Evolutionary conservation across 2,888 invertebrate species (phyloP).

Genomic region (Phorcus lineatus): DNA sequence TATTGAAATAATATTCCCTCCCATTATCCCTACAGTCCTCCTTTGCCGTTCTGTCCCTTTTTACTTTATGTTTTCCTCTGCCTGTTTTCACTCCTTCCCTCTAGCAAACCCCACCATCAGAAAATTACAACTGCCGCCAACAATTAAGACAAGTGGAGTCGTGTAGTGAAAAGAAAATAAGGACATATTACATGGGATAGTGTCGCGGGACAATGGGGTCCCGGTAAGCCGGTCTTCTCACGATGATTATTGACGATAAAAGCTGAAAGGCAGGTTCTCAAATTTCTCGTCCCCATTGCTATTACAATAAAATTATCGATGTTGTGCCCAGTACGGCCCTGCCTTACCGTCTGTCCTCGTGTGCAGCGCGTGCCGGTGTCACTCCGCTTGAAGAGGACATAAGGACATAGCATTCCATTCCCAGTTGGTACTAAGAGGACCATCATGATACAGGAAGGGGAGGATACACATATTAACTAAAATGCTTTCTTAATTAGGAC

Average conservation of each 20-base stretch:
- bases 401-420: not conserved
- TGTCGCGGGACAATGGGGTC: not conserved
- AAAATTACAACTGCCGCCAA: not conserved
- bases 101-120: not conserved
- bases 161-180: slow-evolving; percentile 26
- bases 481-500: slow-evolving; percentile 27
- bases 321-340: not conserved
- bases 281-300: not conserved
- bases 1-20: too few species aligned
- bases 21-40: too few species aligned
- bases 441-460: not conserved
- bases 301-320: slow-evolving; percentile 28
- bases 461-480: slow-evolving; percentile 14
- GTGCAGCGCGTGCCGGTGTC: slow-evolving; percentile 7
- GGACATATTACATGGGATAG: slow-evolving; percentile 7
- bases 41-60: too few species aligned
- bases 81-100: not conserved
- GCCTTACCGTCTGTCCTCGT: not conserved
- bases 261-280: slow-evolving; percentile 9
- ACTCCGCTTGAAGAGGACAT: not conserved
- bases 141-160: not conserved
- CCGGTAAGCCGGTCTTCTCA: slow-evolving; percentile 11
- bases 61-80: too few species aligned
- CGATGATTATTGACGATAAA: slow-evolving; percentile 25
- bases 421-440: not conserved